These are phyloP conservation scores for Caenorhabditis macrosperma DNA, from an alignment of 2,888 invertebrate species.

Conservation along the genomic window DNA sequence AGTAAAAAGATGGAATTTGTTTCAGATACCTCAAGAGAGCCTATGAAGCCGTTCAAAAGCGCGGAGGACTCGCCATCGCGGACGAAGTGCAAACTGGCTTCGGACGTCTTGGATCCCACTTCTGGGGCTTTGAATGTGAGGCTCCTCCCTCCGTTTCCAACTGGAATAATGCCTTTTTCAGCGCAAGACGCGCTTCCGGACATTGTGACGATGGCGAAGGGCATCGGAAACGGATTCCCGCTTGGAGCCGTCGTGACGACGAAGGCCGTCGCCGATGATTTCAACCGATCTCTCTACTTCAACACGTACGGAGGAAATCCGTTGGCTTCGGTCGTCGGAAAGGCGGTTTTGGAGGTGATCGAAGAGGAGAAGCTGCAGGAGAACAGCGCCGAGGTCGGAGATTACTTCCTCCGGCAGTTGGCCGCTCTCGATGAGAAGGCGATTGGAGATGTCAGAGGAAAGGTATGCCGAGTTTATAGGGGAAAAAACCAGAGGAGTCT, in stretches of 20 bases:
- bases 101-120: constrained; percentile 93
- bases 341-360: constrained; percentile 94
- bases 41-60: constrained; percentile 86
- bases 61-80: constrained; percentile 91
- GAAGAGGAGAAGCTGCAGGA: constrained; percentile 90
- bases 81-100: constrained; percentile 97
- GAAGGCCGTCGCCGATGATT: constrained; percentile 84
- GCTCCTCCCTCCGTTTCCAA: neutral
- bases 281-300: constrained; percentile 89
- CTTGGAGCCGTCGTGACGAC: constrained; percentile 95
- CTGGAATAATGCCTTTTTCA: constrained; percentile 48
- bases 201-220: constrained; percentile 96
- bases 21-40: constrained; percentile 87
- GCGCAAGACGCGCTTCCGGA: constrained; percentile 90
- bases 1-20: no score
- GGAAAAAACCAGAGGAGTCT: no score
- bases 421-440: constrained; percentile 84
- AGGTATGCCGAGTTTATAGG: no score
- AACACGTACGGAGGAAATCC: constrained; percentile 98
- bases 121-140: constrained; percentile 91
- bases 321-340: constrained; percentile 90
- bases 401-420: constrained; percentile 87
- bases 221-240: constrained; percentile 93
- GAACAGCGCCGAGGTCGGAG: constrained; percentile 87
- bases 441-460: constrained; percentile 95